These are phyloP conservation scores for Synergus umbraculus DNA, from an alignment of 2,888 invertebrate genomes.

Conservation along the genomic window DNA sequence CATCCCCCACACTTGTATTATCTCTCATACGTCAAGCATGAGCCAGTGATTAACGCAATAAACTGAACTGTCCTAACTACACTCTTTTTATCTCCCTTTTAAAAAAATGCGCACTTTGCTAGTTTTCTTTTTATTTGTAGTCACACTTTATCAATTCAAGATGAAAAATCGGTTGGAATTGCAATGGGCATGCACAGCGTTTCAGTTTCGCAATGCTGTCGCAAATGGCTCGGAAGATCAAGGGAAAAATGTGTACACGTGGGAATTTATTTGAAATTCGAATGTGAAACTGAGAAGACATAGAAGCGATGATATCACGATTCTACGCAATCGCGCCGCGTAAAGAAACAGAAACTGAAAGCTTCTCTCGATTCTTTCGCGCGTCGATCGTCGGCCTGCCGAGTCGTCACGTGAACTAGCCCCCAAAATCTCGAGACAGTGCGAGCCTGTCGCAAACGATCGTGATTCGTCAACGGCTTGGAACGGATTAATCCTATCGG, in stretches of 20 bases:
- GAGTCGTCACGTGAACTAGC: slow-evolving; percentile 59
- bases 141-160: background rate
- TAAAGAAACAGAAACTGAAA: background rate
- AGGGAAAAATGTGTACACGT: slow-evolving; percentile 13
- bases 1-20: slow-evolving; percentile 41
- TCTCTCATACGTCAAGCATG: slow-evolving; percentile 67
- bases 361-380: slow-evolving; percentile 14
- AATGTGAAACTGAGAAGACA: background rate
- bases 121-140: slow-evolving; percentile 44
- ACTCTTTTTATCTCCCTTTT: slow-evolving; percentile 53
- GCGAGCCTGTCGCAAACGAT: slow-evolving; percentile 54
- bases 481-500: slow-evolving; percentile 39
- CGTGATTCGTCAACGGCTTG: slow-evolving; percentile 47
- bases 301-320: background rate
- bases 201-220: background rate
- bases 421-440: slow-evolving; percentile 64
- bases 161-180: background rate
- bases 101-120: slow-evolving; percentile 62
- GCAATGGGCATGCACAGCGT: background rate
- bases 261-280: slow-evolving; percentile 34
- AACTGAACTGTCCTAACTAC: slow-evolving; percentile 54
- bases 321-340: background rate
- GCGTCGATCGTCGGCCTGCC: slow-evolving; percentile 42
- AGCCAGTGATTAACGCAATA: slow-evolving; percentile 64
- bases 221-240: slow-evolving; percentile 13